Evolutionary conservation across 2,113 vertebrate species (phyloP), one percentile per base, ranked within the genome.

Genomic region (Mastomys natalensis): DNA sequence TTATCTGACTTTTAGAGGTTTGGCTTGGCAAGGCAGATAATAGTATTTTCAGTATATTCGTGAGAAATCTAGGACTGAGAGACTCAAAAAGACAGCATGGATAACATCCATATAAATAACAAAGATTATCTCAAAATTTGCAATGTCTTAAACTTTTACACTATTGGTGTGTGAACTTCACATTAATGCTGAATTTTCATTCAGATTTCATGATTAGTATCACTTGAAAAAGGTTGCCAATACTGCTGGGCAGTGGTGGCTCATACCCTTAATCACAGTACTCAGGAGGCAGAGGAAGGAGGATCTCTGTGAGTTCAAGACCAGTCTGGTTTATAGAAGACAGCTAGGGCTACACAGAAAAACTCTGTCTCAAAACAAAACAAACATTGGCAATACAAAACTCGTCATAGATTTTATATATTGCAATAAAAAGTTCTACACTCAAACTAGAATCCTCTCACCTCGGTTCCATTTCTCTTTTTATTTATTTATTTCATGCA

Each of bases 201-300:
- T 90, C 40, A 55, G 80, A 60, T 85, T 80, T 81, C 15, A 95
- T n/a, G 31, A 82, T 87, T 72, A 70, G 4, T 81, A 55, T 92
- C 48, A 70, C 24, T 93, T 77, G 1, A 85, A 85, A 68, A 74
- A 86, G 3, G 15, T 48, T 95, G 45, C 13, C n/a, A 91, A 66
- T 84, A 45, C 45, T 64, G 3, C 62, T 64, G 26, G 62, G 26
- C 64, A 66, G 64, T 66, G 8, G 26, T 31, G 3, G 64, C 26
- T 66, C 26, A 64, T 2, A 68, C 31, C 66, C 66, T 68, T 68
- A 68, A 15, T 68, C 66, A 37, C 26, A 66, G 64, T 12, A 66
- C 31, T 66, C 29, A 66, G 64, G 11, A 37, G 11, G 1, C 66
- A 68, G 66, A 37, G 66, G 31, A 15, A 37, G 66, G 66, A 37